A percentile compares a stretch with the other conserved stretches of the same genome.
These are phyloP conservation scores for Mormyrus iriodes DNA, from an alignment of 2,113 vertebrate species.

Conservation along the genomic window DNA sequence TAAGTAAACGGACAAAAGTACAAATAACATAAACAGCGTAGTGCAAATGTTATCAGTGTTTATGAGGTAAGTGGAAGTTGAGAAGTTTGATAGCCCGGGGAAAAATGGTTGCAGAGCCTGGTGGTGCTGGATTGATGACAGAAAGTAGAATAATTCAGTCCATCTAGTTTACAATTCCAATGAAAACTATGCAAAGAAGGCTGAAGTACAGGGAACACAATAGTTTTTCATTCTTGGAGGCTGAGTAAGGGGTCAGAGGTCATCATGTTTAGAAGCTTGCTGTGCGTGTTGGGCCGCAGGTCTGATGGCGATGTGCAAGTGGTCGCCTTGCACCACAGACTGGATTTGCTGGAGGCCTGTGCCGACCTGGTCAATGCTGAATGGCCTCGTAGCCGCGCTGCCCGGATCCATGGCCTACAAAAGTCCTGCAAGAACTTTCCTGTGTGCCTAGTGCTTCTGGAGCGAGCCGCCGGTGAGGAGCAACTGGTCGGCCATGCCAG, in stretches of 20 bases:
- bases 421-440: constrained; percentile 81
- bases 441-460: constrained; percentile 73
- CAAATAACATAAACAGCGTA: neutral
- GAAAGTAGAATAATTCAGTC: neutral
- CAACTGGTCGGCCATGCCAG: constrained; percentile 78
- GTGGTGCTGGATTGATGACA: neutral
- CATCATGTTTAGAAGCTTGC: neutral
- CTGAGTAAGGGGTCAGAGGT: neutral
- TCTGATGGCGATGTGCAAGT: constrained; percentile 49
- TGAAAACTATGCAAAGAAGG: neutral
- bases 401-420: constrained; percentile 74
- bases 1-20: neutral
- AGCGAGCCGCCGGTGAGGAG: neutral
- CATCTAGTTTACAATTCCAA: neutral
- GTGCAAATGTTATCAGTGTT: neutral
- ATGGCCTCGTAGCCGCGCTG: constrained; percentile 79
- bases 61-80: neutral
- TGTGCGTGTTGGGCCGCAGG: constrained; percentile 34
- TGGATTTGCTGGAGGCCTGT: constrained; percentile 78
- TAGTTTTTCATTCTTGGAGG: neutral
- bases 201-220: neutral
- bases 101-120: neutral
- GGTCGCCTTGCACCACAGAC: constrained; percentile 77
- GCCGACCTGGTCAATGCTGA: constrained; percentile 80
- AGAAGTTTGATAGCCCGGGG: neutral